Base-by-base conservation (phyloP, 2,888 invertebrate genomes). In the Limulus polyphemus region DNA sequence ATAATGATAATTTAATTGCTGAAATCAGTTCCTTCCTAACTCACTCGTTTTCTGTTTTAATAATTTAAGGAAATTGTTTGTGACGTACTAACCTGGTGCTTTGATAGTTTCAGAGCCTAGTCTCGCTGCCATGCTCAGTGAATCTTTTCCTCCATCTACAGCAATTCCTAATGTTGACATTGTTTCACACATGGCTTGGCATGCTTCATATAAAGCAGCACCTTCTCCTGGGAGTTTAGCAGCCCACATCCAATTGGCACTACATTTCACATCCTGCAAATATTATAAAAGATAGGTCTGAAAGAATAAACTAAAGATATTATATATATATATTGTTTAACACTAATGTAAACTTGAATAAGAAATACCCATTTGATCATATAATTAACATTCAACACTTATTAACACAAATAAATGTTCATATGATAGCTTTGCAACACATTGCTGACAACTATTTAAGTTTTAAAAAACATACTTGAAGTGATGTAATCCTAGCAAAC, bases 171-270 rank as follows among this genome's bases (percentile, higher is more conserved):
- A 78, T 69, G 82, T 75, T 10, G 80, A 78, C 91, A 98, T 91
- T 3, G 92, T 81, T 4, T 79, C 78, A 74, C 94, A 93, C 83
- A 97, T 88, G 14, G 93, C 90, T 51, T 79, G 78, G 73, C 97
- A 97, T 0, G 98, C 92, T 65, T 85, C 85, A 67, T 86, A 87
- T 47, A 99, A 79, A 14, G 86, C 83, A 2, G 90, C 90, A 1
- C 97, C 98, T 76, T 95, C 97, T 0, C 88, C 90, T 0, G 88
- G 86, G 16, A 93, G 79, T 79, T 98, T 98, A 12, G 97, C 98
- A 0, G 94, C 87, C 98, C 98, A 99, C 99, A 99, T 99, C 98
- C 98, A 99, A 77, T 99, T 99, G n/a, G 92, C 98, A 52, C 93
- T 94, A 76, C 97, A 97, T 78, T 98, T 99, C 1, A 98, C 87